Evolutionary conservation across 2,888 invertebrate genomes (phyloP).

Genomic region (Conistra vaccinii): DNA sequence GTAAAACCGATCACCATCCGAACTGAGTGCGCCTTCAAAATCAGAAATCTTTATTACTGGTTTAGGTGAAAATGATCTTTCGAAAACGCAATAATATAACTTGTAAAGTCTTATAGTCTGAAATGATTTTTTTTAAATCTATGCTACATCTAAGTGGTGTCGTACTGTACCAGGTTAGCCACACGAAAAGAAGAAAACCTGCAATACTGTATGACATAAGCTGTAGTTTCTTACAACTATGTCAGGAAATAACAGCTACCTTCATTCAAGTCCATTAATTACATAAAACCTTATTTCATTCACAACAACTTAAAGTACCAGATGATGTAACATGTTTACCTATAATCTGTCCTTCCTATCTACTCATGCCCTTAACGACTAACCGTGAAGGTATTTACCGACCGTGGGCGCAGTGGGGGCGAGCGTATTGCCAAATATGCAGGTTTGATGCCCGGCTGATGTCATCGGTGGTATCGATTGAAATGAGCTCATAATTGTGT

Average conservation of each 20-base stretch:
- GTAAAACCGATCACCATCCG: too few relatives aligned
- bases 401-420: slow-evolving; percentile 67
- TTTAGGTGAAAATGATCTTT: too few relatives aligned
- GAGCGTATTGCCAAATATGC: slow-evolving; percentile 72
- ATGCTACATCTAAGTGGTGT: too few relatives aligned
- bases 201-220: neutral
- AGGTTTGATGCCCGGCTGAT: slow-evolving; percentile 74
- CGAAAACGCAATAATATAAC: too few relatives aligned
- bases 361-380: slow-evolving; percentile 63
- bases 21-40: too few relatives aligned
- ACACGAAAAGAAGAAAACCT: too few relatives aligned
- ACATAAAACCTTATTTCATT: slow-evolving; percentile 24
- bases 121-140: too few relatives aligned
- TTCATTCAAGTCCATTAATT: slow-evolving; percentile 27
- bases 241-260: neutral
- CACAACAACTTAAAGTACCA: slow-evolving; percentile 9
- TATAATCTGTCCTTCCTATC: slow-evolving; percentile 54
- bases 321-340: slow-evolving; percentile 53
- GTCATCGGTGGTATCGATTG: slow-evolving; percentile 68
- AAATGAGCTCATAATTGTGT: slow-evolving; percentile 67
- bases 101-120: too few relatives aligned
- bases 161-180: too few relatives aligned
- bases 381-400: slow-evolving; percentile 63
- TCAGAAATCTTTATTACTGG: too few relatives aligned
- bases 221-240: neutral